Percentiles rank a stretch among this genome's conserved stretches.
phyloP scores from a whole-genome alignment of 2,113 vertebrate genomes.

The Hepsetus odoe region DNA sequence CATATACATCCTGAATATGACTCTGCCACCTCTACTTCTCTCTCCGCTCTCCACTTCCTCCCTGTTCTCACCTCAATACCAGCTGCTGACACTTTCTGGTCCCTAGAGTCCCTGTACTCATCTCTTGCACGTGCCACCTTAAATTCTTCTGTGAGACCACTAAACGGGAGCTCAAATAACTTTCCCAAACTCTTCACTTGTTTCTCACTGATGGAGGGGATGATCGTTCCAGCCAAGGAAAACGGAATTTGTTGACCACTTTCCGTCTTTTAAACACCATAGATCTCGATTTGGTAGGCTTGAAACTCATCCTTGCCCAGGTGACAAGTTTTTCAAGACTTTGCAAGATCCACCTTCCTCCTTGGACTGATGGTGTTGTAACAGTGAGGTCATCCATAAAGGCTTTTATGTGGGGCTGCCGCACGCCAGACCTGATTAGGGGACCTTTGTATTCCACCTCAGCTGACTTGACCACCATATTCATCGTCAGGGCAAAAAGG shows the following conservation, averaged over 20 bases:
- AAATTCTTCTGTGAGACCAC: neutral
- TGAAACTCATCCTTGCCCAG: neutral
- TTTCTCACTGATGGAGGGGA: no score
- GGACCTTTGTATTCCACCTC: constrained; percentile 4
- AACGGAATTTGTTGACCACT: no score
- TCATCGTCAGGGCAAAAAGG: neutral
- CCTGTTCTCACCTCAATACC: neutral
- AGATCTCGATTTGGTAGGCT: no score
- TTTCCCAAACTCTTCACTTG: no score
- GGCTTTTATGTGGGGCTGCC: constrained; percentile 8
- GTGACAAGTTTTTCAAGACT: neutral
- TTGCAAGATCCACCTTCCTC: neutral
- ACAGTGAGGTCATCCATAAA: constrained; percentile 14
- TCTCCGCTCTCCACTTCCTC: neutral
- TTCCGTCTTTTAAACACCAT: no score
- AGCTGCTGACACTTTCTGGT: neutral
- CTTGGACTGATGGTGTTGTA: neutral
- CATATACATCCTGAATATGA: no score
- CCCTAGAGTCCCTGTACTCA: neutral
- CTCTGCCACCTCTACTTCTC: neutral
- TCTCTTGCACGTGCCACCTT: neutral
- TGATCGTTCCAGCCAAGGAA: no score
- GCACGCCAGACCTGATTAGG: neutral
- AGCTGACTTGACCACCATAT: no score
- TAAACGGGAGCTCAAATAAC: neutral